Evolutionary conservation across 2,888 invertebrate genomes (phyloP).

Genomic region (Oconnorella tubifera): DNA sequence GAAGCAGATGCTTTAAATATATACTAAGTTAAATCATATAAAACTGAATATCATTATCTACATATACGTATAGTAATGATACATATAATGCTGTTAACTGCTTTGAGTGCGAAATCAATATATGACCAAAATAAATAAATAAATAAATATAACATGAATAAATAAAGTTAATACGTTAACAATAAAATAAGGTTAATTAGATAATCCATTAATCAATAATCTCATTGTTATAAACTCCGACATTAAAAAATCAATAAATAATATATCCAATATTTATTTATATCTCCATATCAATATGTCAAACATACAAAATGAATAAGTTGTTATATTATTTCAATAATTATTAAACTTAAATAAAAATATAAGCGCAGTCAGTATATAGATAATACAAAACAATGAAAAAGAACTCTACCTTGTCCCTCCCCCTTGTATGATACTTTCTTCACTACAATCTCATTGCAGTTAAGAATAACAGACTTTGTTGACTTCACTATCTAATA

Average conservation of each 20-base stretch:
- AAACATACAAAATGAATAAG: constrained; percentile 7
- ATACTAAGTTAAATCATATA: no score
- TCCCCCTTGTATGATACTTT: constrained; percentile 55
- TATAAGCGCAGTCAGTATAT: no score
- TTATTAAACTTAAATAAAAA: no score
- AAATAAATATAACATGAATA: not conserved
- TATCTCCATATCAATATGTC: not conserved
- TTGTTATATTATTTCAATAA: constrained; percentile 2
- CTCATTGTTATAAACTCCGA: no score
- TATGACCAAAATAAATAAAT: not conserved
- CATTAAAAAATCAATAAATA: not conserved
- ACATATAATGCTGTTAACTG: no score
- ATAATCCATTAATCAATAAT: no score
- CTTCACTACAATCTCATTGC: constrained; percentile 70
- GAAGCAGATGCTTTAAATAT: no score
- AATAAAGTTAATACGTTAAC: not conserved
- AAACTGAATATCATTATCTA: no score
- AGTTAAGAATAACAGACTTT: constrained; percentile 67
- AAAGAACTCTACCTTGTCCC: constrained; percentile 32
- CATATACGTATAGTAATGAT: no score
- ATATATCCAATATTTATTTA: not conserved
- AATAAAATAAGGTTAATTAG: no score
- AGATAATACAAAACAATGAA: no score
- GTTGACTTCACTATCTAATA: constrained; percentile 8
- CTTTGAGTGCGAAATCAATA: no score